Percentiles rank a stretch among this genome's conserved stretches.
phyloP scores from a whole-genome alignment of 2,113 vertebrate genomes.

The Melanostigma gelatinosum region DNA sequence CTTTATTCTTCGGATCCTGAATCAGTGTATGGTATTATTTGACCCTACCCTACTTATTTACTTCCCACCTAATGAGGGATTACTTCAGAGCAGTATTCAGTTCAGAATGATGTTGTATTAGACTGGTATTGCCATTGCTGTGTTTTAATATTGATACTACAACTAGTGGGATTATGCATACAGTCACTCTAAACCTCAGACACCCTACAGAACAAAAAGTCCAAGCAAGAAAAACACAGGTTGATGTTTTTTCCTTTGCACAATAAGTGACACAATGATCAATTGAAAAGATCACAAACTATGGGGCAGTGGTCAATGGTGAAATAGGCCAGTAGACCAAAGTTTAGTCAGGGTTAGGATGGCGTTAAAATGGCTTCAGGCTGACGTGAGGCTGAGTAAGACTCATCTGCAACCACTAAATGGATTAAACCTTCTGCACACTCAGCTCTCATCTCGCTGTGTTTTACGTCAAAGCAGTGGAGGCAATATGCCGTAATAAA shows the following conservation, averaged over 20 bases:
- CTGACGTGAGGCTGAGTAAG: conserved; percentile 63
- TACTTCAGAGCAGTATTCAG: not conserved
- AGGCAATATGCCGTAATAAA: conserved; percentile 16
- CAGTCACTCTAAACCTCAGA: not conserved
- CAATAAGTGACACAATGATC: not conserved
- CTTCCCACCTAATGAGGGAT: not conserved
- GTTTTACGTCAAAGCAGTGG: conserved; percentile 3
- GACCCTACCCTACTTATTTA: not conserved
- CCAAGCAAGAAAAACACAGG: not conserved
- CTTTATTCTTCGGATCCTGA: not conserved
- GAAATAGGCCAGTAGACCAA: conserved; percentile 65
- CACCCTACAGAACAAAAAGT: not conserved
- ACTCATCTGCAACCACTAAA: conserved; percentile 74
- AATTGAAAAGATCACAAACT: not conserved
- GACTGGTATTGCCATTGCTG: not conserved
- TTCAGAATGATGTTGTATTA: not conserved
- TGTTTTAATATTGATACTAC: not conserved
- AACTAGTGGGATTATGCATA: not conserved
- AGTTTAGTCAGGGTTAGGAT: conserved; percentile 57
- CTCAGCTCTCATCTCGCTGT: conserved; percentile 11
- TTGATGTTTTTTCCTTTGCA: not conserved
- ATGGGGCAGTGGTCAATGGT: conserved; percentile 13
- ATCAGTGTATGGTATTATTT: not conserved
- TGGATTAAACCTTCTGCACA: conserved; percentile 63
- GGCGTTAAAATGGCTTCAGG: conserved; percentile 41